Base-by-base conservation (phyloP, 2,113 vertebrate genomes). In the Sterrhoptilus dennistouni region DNA sequence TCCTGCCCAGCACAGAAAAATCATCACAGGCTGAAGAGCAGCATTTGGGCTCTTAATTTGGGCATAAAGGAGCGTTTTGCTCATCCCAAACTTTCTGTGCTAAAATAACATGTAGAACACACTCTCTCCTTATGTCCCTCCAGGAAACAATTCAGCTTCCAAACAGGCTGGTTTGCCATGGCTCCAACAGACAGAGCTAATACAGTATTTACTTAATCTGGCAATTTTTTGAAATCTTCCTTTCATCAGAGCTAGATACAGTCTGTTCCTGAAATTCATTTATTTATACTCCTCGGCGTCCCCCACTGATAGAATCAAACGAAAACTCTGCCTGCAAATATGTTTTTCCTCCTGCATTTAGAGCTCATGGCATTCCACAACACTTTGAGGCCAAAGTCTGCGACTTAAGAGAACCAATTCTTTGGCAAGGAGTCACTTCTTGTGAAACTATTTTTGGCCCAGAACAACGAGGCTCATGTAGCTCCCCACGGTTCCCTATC, bases 321-420 rank as follows among this genome's bases (percentile, higher is more conserved):
- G 61, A 87, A 68, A 94, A 89, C 85, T 78, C 56, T 70, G 76
- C 57, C 79, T 96, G 66, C 66, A 93, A 85, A 83, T 38, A 78
- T 96, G 71, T 93, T 96, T 94, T 83, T 22, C 63, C 94, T 90
- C 75, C 77, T 93, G 84, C 44, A 40, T 93, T 93, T 94, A 63
- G 70, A 84, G 57, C 59, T 63, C 77, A 40, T 17, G 64, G 63
- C 76, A 96, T 97, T 96, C 94, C 90, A 80, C 56, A 77, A 78
- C 91, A 91, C 93, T 94, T 85, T 12, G 71, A 94, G 94, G 94
- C 89, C 95, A 84, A 84, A 93, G 89, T 65, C 90, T 85, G 78
- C 0, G 29, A 89, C 90, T 96, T 83, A 28, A 90, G 76, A 75
- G 93, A 93, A 85, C 74, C 77, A 40, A 2, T 70, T 65, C 49